Evolutionary conservation across 1,140 invertebrate species (phyloP).

Genomic region (Aphelenchoides besseyi): DNA sequence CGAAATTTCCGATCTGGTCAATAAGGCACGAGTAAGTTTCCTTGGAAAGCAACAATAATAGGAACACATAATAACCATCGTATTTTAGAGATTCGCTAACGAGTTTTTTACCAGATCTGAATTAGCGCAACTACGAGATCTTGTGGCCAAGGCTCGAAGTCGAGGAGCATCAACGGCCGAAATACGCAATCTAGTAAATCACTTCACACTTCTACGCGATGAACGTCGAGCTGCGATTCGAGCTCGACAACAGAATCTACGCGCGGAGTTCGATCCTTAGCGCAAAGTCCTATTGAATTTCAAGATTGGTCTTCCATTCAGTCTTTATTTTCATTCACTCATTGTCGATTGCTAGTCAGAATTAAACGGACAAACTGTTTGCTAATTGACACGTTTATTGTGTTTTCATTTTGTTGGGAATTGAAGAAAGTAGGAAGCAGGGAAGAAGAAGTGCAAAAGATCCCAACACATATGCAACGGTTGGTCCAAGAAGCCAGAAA

Average conservation of each 20-base stretch:
- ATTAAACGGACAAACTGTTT: background rate
- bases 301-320: background rate
- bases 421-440: background rate
- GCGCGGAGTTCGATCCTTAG: background rate
- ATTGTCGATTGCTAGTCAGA: background rate
- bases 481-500: slow-evolving; percentile 20
- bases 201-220: background rate
- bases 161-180: too few species aligned
- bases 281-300: background rate
- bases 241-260: background rate
- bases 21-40: slow-evolving; percentile 21
- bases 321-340: background rate
- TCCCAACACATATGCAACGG: background rate
- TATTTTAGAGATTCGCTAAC: slow-evolving; percentile 20
- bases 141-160: too few species aligned
- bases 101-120: slow-evolving; percentile 16
- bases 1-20: slow-evolving; percentile 13
- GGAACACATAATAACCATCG: too few species aligned
- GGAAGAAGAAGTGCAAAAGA: background rate
- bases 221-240: slow-evolving; percentile 8
- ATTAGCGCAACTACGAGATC: slow-evolving; percentile 18
- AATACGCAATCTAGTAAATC: background rate
- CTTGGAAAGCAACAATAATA: too few species aligned
- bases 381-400: background rate
- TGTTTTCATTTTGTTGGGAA: background rate